Evolutionary conservation across 2,113 vertebrate genomes (phyloP).

Genomic region (Zingel zingel): DNA sequence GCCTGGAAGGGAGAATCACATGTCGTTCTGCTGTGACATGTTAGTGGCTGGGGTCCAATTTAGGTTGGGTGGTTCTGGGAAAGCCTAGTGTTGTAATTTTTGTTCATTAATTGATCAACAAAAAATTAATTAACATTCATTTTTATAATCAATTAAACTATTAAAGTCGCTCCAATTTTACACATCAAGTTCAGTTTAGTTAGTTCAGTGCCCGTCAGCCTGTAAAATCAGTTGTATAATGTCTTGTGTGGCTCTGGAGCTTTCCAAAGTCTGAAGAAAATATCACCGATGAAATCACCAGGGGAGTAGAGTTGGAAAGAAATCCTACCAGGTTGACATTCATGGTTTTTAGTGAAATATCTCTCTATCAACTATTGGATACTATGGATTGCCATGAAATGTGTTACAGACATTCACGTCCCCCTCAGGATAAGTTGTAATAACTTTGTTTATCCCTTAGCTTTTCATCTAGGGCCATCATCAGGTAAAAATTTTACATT

Average conservation of each 20-base stretch:
- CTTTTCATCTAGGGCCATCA: neutral
- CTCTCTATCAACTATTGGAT: too few species aligned
- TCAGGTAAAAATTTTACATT: neutral
- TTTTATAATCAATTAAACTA: neutral
- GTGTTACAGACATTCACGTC: too few species aligned
- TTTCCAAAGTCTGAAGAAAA: neutral
- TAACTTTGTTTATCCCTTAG: too few species aligned
- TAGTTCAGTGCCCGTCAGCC: too few species aligned
- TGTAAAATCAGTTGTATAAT: neutral
- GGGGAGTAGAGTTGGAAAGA: neutral
- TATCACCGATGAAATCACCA: neutral
- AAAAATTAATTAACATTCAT: neutral
- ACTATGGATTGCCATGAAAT: too few species aligned
- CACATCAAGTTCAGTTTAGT: neutral
- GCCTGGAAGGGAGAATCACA: slow-evolving; percentile 41
- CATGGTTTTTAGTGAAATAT: too few species aligned
- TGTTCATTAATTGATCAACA: neutral
- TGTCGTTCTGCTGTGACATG: slow-evolving; percentile 21
- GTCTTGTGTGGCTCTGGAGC: neutral
- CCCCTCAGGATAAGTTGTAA: too few species aligned
- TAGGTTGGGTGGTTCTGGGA: slow-evolving; percentile 1
- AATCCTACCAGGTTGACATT: too few species aligned
- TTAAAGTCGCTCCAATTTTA: neutral
- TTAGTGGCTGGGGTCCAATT: slow-evolving; percentile 40
- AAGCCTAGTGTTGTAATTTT: neutral